These are phyloP conservation scores for Bombus sylvicola DNA, from an alignment of 1,140 invertebrate genomes.

Conservation along the genomic window DNA sequence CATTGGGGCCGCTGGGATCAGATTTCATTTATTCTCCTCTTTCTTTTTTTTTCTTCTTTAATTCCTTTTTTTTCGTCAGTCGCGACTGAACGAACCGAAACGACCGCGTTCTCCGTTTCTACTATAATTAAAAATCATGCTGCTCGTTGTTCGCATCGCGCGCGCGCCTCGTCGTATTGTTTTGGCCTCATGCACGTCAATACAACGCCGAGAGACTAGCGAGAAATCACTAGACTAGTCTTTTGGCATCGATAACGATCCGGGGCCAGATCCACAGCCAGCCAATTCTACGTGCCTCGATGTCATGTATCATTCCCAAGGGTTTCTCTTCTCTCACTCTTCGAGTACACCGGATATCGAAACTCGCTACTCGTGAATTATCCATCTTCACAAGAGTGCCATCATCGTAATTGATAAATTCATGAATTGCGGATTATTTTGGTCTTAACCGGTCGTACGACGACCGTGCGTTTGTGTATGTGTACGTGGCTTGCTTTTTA, in stretches of 20 bases:
- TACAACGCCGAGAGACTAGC: constrained; percentile 56
- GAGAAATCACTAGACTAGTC: constrained; percentile 58
- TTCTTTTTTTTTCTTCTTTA: too few species aligned
- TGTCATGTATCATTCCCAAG: background rate
- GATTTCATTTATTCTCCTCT: background rate
- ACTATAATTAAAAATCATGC: constrained; percentile 8
- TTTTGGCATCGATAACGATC: constrained; percentile 60
- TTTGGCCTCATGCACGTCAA: constrained; percentile 57
- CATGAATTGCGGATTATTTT: background rate
- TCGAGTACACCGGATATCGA: constrained; percentile 4
- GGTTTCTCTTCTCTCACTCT: background rate
- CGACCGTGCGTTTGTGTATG: background rate
- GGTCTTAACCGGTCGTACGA: constrained; percentile 8
- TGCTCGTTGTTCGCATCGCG: constrained; percentile 26
- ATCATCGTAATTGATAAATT: background rate
- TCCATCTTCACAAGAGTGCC: too few species aligned
- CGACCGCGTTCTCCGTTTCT: constrained; percentile 15
- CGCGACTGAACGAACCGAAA: constrained; percentile 25
- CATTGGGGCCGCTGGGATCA: background rate
- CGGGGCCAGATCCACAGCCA: constrained; percentile 51
- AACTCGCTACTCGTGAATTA: background rate
- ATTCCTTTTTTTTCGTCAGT: background rate
- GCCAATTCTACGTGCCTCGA: constrained; percentile 54
- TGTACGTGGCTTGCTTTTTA: constrained; percentile 12
- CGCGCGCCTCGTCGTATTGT: constrained; percentile 39